Percentiles rank a stretch among this genome's conserved stretches.
Conservation (phyloP, 2,113 vertebrate species). For the Psammodynastes pulverulentus region DNA sequence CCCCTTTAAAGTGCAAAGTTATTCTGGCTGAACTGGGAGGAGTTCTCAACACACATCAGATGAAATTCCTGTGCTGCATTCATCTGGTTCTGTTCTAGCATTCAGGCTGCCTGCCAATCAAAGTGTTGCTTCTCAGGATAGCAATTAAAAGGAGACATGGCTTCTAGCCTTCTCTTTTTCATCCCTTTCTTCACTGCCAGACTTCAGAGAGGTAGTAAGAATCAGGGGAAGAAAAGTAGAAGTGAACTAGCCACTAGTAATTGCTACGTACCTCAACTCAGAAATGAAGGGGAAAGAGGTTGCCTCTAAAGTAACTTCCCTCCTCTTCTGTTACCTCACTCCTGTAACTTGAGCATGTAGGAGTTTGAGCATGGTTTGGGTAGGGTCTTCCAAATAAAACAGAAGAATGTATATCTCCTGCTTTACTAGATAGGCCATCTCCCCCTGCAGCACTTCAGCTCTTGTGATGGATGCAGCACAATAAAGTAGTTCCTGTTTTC, state of each 20-base stretch:
- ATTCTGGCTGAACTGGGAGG: not conserved
- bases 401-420: not conserved
- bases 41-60: not conserved
- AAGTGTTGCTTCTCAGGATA: not conserved
- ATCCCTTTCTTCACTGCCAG: not conserved
- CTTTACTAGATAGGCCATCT: not conserved
- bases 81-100: not conserved
- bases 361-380: not conserved
- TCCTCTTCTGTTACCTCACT: not conserved
- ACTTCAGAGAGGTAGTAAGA: not conserved
- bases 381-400: not conserved
- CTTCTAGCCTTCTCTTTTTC: not conserved
- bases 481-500: not conserved
- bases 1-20: not conserved
- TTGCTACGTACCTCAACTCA: not conserved
- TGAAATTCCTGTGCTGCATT: not conserved
- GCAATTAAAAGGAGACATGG: not conserved
- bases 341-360: not conserved
- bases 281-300: not conserved
- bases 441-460: not conserved
- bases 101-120: not conserved
- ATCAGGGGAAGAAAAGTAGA: not conserved
- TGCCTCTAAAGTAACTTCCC: not conserved
- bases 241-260: not conserved
- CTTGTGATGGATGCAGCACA: not conserved